A percentile compares a stretch with the other conserved stretches of the same genome.
These are phyloP conservation scores for Vimba vimba DNA, from an alignment of 2,113 vertebrate genomes.

Conservation along the genomic window DNA sequence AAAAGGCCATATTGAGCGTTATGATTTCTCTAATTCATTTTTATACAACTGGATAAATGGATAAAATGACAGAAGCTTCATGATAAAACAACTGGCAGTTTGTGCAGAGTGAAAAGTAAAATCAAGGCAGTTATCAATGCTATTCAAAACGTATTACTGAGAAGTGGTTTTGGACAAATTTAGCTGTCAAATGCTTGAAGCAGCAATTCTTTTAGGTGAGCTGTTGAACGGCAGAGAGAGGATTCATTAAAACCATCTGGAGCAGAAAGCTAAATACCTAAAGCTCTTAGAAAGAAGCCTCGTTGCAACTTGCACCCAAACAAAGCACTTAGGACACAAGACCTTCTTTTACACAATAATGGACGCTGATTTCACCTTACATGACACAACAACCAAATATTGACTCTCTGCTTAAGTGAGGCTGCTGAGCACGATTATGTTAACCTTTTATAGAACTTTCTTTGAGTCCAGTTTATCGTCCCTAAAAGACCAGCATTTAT, in stretches of 20 bases:
- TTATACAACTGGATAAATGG: slow-evolving; percentile 3
- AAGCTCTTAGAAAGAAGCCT: background rate
- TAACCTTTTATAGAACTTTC: background rate
- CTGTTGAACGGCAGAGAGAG: slow-evolving; percentile 3
- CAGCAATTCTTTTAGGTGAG: slow-evolving; percentile 6
- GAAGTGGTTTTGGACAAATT: background rate
- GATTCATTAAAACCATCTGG: background rate
- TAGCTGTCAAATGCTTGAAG: slow-evolving; percentile 19
- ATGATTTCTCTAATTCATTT: background rate
- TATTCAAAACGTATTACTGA: background rate
- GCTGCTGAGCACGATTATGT: background rate
- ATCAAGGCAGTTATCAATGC: background rate
- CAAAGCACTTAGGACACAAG: background rate
- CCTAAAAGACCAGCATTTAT: background rate
- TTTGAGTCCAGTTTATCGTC: background rate
- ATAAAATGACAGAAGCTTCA: background rate
- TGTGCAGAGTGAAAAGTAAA: background rate
- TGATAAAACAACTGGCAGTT: background rate
- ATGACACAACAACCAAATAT: background rate
- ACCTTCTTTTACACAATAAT: background rate
- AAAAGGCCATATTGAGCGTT: background rate
- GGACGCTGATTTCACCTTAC: background rate
- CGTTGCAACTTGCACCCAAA: background rate
- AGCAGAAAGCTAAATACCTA: background rate
- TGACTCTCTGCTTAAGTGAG: background rate